phyloP scores from a whole-genome alignment of 2,113 vertebrate genomes.

The Neolamprologus falcicula region DNA sequence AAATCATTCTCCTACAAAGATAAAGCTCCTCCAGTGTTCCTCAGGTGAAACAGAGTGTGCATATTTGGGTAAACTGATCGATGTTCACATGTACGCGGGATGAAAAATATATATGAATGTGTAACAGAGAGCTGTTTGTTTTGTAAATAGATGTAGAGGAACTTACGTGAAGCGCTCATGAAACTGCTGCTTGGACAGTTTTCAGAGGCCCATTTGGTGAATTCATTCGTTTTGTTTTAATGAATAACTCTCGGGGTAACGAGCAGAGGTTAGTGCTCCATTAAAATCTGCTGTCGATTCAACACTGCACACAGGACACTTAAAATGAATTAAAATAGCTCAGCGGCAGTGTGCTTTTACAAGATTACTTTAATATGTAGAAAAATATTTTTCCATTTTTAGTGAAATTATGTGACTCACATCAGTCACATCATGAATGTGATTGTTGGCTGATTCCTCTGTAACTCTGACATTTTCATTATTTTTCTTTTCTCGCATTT shows the following conservation, averaged over 20 bases:
- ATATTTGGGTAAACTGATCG: not conserved
- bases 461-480: not conserved
- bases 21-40: not conserved
- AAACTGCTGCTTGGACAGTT: not conserved
- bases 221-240: not conserved
- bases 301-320: not conserved
- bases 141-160: not conserved
- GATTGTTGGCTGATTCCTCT: not conserved
- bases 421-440: not conserved
- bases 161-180: not conserved
- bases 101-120: not conserved
- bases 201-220: not conserved
- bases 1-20: not conserved
- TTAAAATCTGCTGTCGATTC: not conserved
- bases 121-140: not conserved
- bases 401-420: not conserved
- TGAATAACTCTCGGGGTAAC: not conserved
- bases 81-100: not conserved
- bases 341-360: not conserved
- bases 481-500: not conserved
- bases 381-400: not conserved
- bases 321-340: not conserved
- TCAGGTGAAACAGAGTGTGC: not conserved
- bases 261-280: not conserved
- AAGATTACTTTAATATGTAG: not conserved